Conservation (phyloP, 1,140 invertebrate genomes). For the Scaptomyza pallida region DNA sequence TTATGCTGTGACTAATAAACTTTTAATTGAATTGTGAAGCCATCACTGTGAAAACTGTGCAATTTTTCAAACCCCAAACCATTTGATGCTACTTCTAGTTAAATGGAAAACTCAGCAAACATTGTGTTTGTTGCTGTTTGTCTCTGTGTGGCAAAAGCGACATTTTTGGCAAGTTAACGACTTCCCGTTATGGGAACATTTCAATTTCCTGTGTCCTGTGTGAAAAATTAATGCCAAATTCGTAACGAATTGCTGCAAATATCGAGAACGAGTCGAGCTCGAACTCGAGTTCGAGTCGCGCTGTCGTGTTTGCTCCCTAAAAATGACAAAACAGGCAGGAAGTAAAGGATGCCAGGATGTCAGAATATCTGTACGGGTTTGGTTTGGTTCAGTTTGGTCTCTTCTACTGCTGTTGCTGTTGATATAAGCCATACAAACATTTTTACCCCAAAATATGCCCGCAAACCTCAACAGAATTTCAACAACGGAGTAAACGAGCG, state of each 20-base stretch:
- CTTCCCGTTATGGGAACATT: conserved; percentile 77
- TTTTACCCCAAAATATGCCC: conserved; percentile 75
- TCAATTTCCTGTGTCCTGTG: conserved; percentile 76
- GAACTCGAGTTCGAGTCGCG: conserved; percentile 1
- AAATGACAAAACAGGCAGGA: conserved; percentile 70
- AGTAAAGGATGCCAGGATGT: conserved; percentile 64
- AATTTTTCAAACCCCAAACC: conserved; percentile 17
- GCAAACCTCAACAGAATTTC: conserved; percentile 79
- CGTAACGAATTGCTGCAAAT: conserved; percentile 75
- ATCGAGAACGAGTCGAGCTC: conserved; percentile 9
- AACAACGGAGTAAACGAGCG: conserved; percentile 19
- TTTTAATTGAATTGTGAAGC: conserved; percentile 74
- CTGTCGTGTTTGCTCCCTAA: conserved; percentile 24
- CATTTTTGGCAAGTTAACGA: conserved; percentile 60
- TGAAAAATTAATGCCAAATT: conserved; percentile 81
- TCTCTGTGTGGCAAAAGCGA: not conserved
- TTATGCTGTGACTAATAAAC: conserved; percentile 53
- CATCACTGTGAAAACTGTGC: conserved; percentile 44
- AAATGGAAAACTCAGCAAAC: not conserved
- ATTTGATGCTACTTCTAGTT: not conserved
- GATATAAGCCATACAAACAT: conserved; percentile 70
- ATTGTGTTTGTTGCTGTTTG: not conserved
- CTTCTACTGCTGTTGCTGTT: conserved; percentile 7
- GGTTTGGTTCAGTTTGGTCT: conserved; percentile 1
- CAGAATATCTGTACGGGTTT: conserved; percentile 4